Percentiles rank a stretch among this genome's conserved stretches.
phyloP scores from a whole-genome alignment of 1,140 invertebrate genomes.

The Zaprionus inermis region DNA sequence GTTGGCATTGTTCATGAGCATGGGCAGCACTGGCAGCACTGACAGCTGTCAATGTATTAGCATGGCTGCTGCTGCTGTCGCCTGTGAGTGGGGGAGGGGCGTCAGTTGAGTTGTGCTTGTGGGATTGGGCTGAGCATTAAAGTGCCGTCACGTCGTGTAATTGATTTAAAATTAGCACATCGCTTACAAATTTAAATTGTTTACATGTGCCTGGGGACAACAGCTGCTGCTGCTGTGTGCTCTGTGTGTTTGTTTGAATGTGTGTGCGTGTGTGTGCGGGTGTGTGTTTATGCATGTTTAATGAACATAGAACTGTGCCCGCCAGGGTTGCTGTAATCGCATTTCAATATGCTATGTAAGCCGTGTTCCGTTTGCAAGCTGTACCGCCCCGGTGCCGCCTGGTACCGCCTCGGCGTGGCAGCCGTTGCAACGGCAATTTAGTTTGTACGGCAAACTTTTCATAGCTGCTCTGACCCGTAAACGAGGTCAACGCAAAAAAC shows the following conservation, averaged over 20 bases:
- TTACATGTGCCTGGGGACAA: conserved; percentile 74
- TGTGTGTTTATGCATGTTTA: conserved; percentile 79
- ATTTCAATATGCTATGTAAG: conserved; percentile 75
- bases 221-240: conserved; percentile 36
- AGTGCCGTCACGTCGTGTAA: conserved; percentile 76
- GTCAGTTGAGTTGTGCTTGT: conserved; percentile 1
- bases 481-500: conserved; percentile 79
- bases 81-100: neutral
- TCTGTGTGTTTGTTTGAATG: conserved; percentile 22
- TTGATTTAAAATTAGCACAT: conserved; percentile 82
- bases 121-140: conserved; percentile 47
- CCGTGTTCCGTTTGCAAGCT: conserved; percentile 44
- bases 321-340: conserved; percentile 70
- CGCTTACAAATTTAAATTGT: conserved; percentile 78
- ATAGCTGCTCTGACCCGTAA: conserved; percentile 77
- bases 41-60: conserved; percentile 40
- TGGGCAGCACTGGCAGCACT: conserved; percentile 40
- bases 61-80: neutral
- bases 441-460: conserved; percentile 78
- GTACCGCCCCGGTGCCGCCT: neutral
- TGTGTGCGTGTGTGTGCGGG: conserved; percentile 28
- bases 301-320: conserved; percentile 67
- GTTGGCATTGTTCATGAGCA: conserved; percentile 53
- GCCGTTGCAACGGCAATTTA: conserved; percentile 71
- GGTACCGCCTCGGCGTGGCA: neutral